Evolutionary conservation across 2,113 vertebrate genomes (phyloP), one percentile per base, ranked within the genome.

Genomic region (Nothoprocta perdicaria): DNA sequence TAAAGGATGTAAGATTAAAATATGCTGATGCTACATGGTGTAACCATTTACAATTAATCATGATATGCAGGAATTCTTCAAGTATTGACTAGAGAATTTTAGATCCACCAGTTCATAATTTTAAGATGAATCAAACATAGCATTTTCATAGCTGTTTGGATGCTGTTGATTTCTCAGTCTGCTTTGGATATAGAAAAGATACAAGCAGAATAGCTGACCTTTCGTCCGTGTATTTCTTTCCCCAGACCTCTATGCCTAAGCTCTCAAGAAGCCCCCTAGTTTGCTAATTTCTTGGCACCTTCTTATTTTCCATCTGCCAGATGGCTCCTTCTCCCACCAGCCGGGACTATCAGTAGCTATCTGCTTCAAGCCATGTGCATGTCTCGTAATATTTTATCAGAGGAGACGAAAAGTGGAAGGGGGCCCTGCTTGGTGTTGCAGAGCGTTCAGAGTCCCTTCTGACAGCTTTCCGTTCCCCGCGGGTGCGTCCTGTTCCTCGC

Each of bases 241-340:
- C 80, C 78, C 86, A 89, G 72, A 77, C 62, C 75, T 92, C 67
- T 77, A 3, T 77, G 79, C 78, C 87, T 90, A 86, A 94, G 93
- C 93, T 95, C 3, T 1, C 52, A 74, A 45, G 35, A 80, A 83
- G 67, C n/a, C 77, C 46, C 58, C 46, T 22, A 19, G 58, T 86
- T 55, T 82, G 75, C 58, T 82, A 52, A 94, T 85, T 89, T 93
- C 84, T 94, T 95, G 78, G 79, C 89, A 80, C 67, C 67, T 84
- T 84, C 80, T 74, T 89, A 29, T 80, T 94, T 94, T 93, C 75
- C 63, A 80, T 82, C 84, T 95, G 89, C 74, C 94, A 95, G 89
- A 94, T 94, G 93, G 89, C 67, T 89, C 63, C 80, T 95, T 87
- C 86, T 93, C 83, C 84, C 88, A 95, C 92, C 38, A 94, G 91